phyloP scores from a whole-genome alignment of 2,113 vertebrate species.

The Salvelinus sp. region DNA sequence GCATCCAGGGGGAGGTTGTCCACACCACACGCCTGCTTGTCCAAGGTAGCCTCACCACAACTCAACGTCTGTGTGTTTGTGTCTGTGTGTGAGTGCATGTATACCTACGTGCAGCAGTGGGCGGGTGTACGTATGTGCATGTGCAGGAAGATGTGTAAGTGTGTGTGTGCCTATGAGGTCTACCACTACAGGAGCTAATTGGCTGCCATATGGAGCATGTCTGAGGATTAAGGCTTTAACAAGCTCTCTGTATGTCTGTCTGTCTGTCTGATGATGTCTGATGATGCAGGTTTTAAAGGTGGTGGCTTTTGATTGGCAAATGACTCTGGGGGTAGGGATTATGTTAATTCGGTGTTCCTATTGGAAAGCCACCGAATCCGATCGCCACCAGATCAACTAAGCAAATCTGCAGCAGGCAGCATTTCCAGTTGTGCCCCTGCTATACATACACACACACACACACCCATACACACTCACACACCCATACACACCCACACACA shows the following conservation, averaged over 20 bases:
- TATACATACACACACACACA: not conserved
- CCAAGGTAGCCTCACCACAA: constrained; percentile 79
- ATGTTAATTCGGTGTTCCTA: not conserved
- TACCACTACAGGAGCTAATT: too few relatives aligned
- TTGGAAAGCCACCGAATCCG: not conserved
- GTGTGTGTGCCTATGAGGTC: not conserved
- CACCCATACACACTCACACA: not conserved
- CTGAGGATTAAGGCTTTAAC: too few relatives aligned
- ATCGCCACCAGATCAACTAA: not conserved
- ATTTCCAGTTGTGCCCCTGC: not conserved
- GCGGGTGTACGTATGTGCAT: not conserved
- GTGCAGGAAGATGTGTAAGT: not conserved
- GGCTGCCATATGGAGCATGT: too few relatives aligned
- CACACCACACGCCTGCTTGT: constrained; percentile 96
- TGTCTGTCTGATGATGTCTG: not conserved
- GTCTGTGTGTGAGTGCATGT: not conserved
- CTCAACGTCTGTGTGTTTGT: constrained; percentile 1
- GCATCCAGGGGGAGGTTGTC: constrained; percentile 93
- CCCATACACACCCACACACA: constrained; percentile 7
- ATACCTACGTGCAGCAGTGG: not conserved
- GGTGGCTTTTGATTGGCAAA: not conserved
- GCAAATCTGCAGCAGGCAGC: not conserved
- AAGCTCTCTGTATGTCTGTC: not conserved
- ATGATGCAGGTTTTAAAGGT: not conserved
- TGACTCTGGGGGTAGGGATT: not conserved